phyloP scores from a whole-genome alignment of 2,888 invertebrate species.

The Mechanitis messenoides region DNA sequence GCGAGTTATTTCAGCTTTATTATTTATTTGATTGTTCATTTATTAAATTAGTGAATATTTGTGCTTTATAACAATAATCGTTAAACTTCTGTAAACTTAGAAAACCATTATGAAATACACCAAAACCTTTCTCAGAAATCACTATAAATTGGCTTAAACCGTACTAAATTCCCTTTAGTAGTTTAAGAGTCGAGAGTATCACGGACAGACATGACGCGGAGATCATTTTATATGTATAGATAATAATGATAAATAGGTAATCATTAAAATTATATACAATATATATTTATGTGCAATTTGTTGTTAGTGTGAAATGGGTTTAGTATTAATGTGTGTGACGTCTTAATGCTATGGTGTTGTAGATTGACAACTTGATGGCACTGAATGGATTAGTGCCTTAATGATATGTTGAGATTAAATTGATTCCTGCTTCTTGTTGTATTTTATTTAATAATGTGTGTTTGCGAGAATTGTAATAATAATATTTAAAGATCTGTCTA shows the following conservation, averaged over 20 bases:
- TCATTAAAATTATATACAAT: background rate
- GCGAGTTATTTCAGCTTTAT: too few relatives aligned
- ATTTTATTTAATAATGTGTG: background rate
- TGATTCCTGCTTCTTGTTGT: constrained; percentile 3
- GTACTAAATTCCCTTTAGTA: too few relatives aligned
- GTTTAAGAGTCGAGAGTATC: too few relatives aligned
- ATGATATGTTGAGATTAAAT: constrained; percentile 2
- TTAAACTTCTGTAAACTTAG: too few relatives aligned
- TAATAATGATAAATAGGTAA: background rate
- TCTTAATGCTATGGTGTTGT: constrained; percentile 10
- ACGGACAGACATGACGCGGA: background rate
- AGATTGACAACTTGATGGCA: constrained; percentile 12
- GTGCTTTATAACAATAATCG: too few relatives aligned
- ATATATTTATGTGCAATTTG: constrained; percentile 3
- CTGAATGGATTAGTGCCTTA: background rate
- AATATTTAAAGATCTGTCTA: background rate
- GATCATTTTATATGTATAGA: background rate
- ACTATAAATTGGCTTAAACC: too few relatives aligned
- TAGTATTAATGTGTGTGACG: constrained; percentile 14
- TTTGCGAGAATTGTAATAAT: background rate
- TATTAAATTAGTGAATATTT: too few relatives aligned
- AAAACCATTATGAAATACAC: too few relatives aligned
- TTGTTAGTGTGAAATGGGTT: constrained; percentile 7
- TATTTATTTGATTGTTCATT: too few relatives aligned
- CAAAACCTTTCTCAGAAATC: too few relatives aligned